Evolutionary conservation across 2,888 invertebrate species (phyloP).

Genomic region (Erebia epiphron): DNA sequence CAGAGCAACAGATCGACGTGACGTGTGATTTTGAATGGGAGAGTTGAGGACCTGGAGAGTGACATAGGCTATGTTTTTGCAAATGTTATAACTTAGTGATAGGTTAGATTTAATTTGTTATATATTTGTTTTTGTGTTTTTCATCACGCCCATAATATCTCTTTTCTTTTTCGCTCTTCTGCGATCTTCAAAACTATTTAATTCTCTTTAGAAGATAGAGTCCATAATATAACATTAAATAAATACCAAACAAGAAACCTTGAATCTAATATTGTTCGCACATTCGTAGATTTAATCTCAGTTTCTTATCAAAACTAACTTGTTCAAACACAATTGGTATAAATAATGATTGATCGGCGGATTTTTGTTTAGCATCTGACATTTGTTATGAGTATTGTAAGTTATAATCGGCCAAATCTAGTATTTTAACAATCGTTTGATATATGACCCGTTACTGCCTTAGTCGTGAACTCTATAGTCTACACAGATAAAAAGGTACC

Average conservation of each 20-base stretch:
- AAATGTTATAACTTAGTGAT: too few relatives aligned
- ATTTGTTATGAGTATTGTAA: slow-evolving; percentile 25
- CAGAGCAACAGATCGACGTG: too few relatives aligned
- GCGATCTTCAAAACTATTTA: too few relatives aligned
- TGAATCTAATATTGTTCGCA: not conserved
- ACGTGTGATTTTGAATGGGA: too few relatives aligned
- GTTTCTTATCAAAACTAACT: slow-evolving; percentile 5
- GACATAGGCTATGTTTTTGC: too few relatives aligned
- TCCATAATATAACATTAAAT: too few relatives aligned
- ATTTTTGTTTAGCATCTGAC: slow-evolving; percentile 29
- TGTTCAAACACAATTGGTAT: slow-evolving; percentile 19
- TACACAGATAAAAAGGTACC: not conserved
- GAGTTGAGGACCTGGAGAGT: too few relatives aligned
- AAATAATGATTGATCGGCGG: slow-evolving; percentile 23
- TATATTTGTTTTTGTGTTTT: too few relatives aligned
- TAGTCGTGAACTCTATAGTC: not conserved
- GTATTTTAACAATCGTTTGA: slow-evolving; percentile 10
- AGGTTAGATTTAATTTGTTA: too few relatives aligned
- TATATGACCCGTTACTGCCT: not conserved
- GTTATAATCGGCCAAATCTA: slow-evolving; percentile 8
- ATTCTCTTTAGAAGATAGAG: too few relatives aligned
- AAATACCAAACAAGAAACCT: not conserved
- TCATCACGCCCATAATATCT: too few relatives aligned
- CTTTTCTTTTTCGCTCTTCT: too few relatives aligned
- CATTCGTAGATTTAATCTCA: slow-evolving; percentile 12